Evolutionary conservation across 2,888 invertebrate species (phyloP), one percentile per base, ranked within the genome.

Genomic region (Dasypolia templi): DNA sequence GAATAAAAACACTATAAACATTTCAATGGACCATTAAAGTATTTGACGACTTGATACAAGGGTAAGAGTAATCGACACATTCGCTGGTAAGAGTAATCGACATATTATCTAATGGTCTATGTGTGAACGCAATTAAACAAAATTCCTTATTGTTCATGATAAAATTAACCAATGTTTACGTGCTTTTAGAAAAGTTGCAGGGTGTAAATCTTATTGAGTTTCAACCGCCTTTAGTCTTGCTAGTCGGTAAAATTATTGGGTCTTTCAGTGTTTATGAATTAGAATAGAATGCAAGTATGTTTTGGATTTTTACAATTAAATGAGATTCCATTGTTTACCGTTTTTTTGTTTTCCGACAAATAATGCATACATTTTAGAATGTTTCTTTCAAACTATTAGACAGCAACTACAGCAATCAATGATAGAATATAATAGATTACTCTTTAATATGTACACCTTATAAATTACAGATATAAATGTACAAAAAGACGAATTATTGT

Each of bases 1-100:
- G 85, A 64, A 49, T 85, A 62, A 75, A 56, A 66, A 26, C 12
- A 29, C n/a, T 35, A 14, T 62, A 44, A 69, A 58, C 3, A 61
- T 49, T 67, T 49, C 26, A 32, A 51, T 46, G 2, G n/a, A 64
- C 42, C 39, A 42, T 17, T 19, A 35, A 35, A 17, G 6, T 7
- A 19, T 22, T 49, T 29, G 17, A 59, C 19, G 26, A 63, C 44
- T 58, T 42, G 7, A n/a, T n/a, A n/a, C 17, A 35, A 19, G 7
- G 32, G 0, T 32, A 6, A 11, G n/a, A n/a, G 14, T 53, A 71
- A 46, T 42, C 0, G 0, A 32, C 12, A 26, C n/a, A n/a, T n/a
- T 62, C 9, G 14, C 3, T 72, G 49, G 44, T 39, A 46, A 65
- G n/a, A n/a, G 14, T 53, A 71, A 46, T 42, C 0, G 0, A 32